Base-by-base conservation (phyloP, 2,888 invertebrate species). In the Helleia helle region DNA sequence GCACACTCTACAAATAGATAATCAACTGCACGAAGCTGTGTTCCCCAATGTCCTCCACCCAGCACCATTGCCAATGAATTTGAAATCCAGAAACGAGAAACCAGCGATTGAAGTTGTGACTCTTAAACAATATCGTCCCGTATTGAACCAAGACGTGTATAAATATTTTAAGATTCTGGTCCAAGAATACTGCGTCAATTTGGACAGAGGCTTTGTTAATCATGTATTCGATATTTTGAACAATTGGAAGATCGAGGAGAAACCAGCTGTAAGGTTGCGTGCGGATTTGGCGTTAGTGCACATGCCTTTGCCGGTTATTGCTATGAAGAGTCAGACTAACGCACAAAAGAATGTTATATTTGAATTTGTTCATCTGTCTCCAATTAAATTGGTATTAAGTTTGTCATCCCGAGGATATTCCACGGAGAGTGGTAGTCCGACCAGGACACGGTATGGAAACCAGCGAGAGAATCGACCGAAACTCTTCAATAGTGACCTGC, bases 1-100 rank as follows among this genome's bases (percentile, higher is more conserved):
- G 9, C 92, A 94, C 58, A 67, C 77, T 43, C 60, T 88, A 14
- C 87, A 94, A 87, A 81, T 94, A 45, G 94, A 95, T 69, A 93
- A 94, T 67, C 92, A 92, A 68, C 62, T 90, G 46, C 80, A 86
- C 38, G 91, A 91, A 58, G 90, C 91, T 8, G 87, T 90, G 26
- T 92, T 90, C 59, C 91, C 91, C 0, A 88, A 89, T 27, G 89
- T 91, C 6, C 56, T 92, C 8, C 86, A 90, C 55, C 89, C 91
- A 0, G 86, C 87, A 1, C 88, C 91, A 1, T 52, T 85, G 9
- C 77, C 86, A 2, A n/a, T n/a, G n/a, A 80, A 86, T 27, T 49
- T 60, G 1, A 64, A 64, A 18, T 52, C 63, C 0, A 66, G 55
- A 17, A 64, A 64, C 1, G 41, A 61, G 0, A 87, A 87, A 44